Evolutionary conservation across 1,140 invertebrate genomes (phyloP).

Genomic region (Rhagoletis zephyria): DNA sequence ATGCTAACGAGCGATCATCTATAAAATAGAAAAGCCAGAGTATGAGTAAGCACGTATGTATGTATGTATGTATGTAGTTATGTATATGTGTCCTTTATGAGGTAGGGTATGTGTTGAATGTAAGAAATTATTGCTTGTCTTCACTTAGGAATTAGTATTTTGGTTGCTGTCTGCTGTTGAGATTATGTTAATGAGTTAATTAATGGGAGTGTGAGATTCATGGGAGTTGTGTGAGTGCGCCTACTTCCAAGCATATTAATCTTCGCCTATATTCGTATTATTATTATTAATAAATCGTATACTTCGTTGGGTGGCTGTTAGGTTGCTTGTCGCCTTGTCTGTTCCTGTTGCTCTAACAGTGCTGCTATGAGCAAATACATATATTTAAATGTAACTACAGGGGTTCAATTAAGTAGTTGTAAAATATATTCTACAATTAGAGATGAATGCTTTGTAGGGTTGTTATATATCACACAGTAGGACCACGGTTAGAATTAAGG

Average conservation of each 20-base stretch:
- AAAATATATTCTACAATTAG: too few species aligned
- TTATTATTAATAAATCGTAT: neutral
- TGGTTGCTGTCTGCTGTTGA: neutral
- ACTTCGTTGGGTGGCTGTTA: neutral
- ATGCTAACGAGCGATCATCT: conserved; percentile 21
- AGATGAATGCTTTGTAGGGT: too few species aligned
- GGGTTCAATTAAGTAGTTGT: too few species aligned
- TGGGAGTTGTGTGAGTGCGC: neutral
- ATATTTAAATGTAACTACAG: too few species aligned
- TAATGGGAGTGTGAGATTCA: conserved; percentile 3
- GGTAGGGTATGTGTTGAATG: too few species aligned
- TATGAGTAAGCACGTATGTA: neutral
- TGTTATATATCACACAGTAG: too few species aligned
- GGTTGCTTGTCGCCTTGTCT: neutral
- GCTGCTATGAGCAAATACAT: too few species aligned
- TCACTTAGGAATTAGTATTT: conserved; percentile 8
- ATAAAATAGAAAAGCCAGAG: neutral
- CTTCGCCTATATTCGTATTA: too few species aligned
- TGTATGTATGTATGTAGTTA: neutral
- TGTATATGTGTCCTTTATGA: neutral
- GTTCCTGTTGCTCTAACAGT: too few species aligned
- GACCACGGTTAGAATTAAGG: too few species aligned
- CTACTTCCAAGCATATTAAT: neutral
- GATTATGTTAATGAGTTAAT: conserved; percentile 52
- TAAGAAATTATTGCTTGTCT: neutral